A percentile compares a stretch with the other conserved stretches of the same genome.
phyloP scores from a whole-genome alignment of 2,113 vertebrate species.

The Mus pahari region DNA sequence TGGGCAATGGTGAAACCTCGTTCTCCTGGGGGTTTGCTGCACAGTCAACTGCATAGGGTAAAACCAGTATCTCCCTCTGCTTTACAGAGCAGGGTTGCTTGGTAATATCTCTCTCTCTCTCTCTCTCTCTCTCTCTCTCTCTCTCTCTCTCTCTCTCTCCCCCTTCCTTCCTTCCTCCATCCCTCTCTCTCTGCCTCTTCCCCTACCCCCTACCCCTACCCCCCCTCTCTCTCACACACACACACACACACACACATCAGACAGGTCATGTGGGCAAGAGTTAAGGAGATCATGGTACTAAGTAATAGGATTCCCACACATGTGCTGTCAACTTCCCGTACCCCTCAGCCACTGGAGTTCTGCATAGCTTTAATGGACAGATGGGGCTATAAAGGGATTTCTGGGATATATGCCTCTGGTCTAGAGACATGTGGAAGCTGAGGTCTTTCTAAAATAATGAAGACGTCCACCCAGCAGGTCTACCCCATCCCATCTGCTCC shows the following conservation, averaged over 20 bases:
- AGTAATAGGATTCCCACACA: too few relatives aligned
- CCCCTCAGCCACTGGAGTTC: rapidly evolving
- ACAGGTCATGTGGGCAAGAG: neutral
- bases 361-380: too few relatives aligned
- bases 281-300: neutral
- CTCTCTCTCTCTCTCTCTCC: neutral
- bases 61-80: constrained; percentile 82
- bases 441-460: neutral
- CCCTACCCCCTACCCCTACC: too few relatives aligned
- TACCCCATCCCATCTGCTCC: neutral
- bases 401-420: neutral
- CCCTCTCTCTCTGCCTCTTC: too few relatives aligned
- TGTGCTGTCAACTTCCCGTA: rapidly evolving
- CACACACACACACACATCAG: neutral
- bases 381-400: too few relatives aligned
- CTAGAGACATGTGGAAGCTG: neutral
- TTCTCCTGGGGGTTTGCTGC: neutral
- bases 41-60: constrained; percentile 62
- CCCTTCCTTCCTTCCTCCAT: rapidly evolving
- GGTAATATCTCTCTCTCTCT: constrained; percentile 75
- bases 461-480: neutral
- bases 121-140: too few relatives aligned
- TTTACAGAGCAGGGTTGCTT: constrained; percentile 83
- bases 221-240: too few relatives aligned
- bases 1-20: neutral